Base-by-base conservation (phyloP, 2,888 invertebrate species). In the Toxonevra muliebris region DNA sequence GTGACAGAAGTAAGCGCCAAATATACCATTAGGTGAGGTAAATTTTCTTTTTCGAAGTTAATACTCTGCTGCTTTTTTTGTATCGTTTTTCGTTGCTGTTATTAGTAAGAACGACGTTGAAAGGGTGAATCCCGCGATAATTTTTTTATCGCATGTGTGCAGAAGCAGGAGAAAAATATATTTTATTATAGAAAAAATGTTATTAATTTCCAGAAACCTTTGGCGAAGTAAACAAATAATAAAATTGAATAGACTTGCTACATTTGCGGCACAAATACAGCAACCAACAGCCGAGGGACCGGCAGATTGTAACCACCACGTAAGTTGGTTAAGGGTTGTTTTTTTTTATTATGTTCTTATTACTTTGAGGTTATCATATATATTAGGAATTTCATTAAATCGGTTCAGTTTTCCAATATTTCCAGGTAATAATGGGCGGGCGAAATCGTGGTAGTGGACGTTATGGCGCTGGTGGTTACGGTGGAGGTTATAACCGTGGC, bases 391-490 rank as follows among this genome's bases (percentile, higher is more conserved):
- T 48, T 48, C 2, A 48, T 48, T 12, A 48, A 15, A 48, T 58
- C 1, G 15, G n/a, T 30, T 42, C 52, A 53, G 41, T 7, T 20
- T 15, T 20, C 55, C 15, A 48, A 30, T n/a, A 42, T 57, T 4
- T 43, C 54, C 66, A 82, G 81, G 73, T 75, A 71, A 81, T 79
- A 71, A 80, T 82, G 81, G 77, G 79, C 64, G 76, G 81, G 42
- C 79, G 81, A 71, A 80, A 82, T 40, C 77, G 79, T 15, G 72
- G 71, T 0, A 68, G 74, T 30, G 74, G 74, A 8, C 70, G 74
- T 42, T 62, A 72, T 12, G 75, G 76, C 5, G 71, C 72, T 13
- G 71, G 71, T 12, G 72, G 75, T 1, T 73, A 73, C 2, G 69
- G 74, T 4, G 67, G 72, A 2, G 69, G 74, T 2, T 73, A 69